phyloP scores from a whole-genome alignment of 2,888 invertebrate species.

The Mactromeris polynyma region DNA sequence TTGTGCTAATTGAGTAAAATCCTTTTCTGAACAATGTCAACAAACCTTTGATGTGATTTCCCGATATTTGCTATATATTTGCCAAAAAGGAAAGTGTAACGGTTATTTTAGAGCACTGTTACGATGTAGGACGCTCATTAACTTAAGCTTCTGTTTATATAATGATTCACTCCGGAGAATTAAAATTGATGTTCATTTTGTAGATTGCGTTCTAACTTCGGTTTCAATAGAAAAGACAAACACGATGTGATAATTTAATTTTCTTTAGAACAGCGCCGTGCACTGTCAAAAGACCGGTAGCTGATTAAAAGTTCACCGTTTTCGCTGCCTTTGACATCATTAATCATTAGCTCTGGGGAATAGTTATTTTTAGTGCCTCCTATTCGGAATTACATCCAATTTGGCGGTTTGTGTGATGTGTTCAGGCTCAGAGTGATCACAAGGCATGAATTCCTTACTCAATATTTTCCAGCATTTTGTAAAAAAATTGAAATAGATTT shows the following conservation, averaged over 20 bases:
- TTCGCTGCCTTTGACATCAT: neutral
- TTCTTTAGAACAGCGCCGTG: neutral
- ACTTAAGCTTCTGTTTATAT: neutral
- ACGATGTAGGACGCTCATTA: neutral
- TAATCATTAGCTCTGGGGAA: neutral
- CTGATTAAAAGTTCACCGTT: constrained; percentile 8
- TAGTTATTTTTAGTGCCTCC: neutral
- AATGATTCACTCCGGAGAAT: neutral
- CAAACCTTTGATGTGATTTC: no score
- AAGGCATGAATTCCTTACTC: no score
- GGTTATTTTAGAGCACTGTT: neutral
- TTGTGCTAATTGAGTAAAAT: no score
- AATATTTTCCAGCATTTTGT: no score
- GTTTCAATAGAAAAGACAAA: neutral
- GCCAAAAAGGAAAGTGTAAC: neutral
- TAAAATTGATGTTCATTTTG: constrained; percentile 3
- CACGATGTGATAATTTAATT: neutral
- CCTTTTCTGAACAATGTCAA: no score
- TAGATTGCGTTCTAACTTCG: neutral
- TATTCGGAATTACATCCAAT: neutral
- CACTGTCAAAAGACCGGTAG: neutral
- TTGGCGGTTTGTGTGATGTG: no score
- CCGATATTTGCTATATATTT: no score
- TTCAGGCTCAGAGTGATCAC: no score
- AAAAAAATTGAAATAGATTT: no score